Evolutionary conservation across 2,797 vertebrate species (phyloP), one percentile per base, ranked within the genome.

Genomic region (Petrocephalus schoutedeni): DNA sequence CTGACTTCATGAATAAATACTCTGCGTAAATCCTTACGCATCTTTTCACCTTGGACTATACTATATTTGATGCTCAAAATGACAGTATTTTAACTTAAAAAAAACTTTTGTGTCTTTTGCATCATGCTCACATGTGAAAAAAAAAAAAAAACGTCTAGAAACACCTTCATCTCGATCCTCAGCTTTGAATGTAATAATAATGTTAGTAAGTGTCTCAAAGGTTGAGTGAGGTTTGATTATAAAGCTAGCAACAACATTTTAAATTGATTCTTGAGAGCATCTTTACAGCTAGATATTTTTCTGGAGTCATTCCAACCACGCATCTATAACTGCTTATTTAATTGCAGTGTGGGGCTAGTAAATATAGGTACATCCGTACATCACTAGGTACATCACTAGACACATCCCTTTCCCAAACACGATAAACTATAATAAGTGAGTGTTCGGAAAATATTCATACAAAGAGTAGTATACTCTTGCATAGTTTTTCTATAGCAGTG

Each of bases 1-100:
- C 80, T 12, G 54, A 53, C 28, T 86, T 86, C 74, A 23, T 87
- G 89, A 89, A 88, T 32, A 49, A 92, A 89, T 86, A 90, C 89
- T 91, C 91, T 54, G 88, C 88, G 88, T 19, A 74, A 83, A 28
- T 83, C 9, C 41, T 83, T 86, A 87, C 1, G 61, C 14, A 67
- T 12, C 28, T 58, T 93, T 89, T 91, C 74, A 90, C 89, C 67
- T 45, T 77, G 19, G 19, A 92, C 90, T 36, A 86, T 74, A 91
- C 88, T 89, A 59, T 87, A 92, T 71, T 87, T 90, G 91, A 92
- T 91, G 86, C 90, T 91, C 57, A 94, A 92, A 92, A 77, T 67
- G 67, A 89, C 87, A 87, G 85, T 87, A 91, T 92, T 90, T 92
- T 86, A 91, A 91, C 89, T 89, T 91, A 93, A 93, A 92, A 93